These are phyloP conservation scores for Sylvia atricapilla DNA, from an alignment of 2,113 vertebrate species.

Conservation along the genomic window DNA sequence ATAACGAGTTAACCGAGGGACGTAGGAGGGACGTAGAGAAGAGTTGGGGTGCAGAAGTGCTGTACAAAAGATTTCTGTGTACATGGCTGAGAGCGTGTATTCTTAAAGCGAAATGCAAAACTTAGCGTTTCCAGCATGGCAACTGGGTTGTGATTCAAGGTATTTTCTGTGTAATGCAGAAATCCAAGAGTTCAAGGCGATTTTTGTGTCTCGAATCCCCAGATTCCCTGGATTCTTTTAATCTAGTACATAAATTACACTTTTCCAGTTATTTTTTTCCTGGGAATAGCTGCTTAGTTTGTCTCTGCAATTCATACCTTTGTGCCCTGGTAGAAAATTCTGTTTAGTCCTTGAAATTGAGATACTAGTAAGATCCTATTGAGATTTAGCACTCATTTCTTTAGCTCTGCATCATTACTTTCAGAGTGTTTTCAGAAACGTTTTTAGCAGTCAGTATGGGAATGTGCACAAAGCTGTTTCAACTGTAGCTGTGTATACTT, in stretches of 20 bases:
- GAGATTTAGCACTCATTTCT: background rate
- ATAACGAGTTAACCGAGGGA: constrained; percentile 58
- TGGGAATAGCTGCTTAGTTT: background rate
- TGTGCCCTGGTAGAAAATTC: background rate
- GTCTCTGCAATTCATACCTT: background rate
- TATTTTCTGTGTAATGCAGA: constrained; percentile 33
- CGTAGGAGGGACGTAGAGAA: constrained; percentile 58
- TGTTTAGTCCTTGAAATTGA: background rate
- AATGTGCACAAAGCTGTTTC: constrained; percentile 28
- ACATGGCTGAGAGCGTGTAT: constrained; percentile 23
- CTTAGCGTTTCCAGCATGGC: constrained; percentile 43
- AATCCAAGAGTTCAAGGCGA: background rate
- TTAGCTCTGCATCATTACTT: background rate
- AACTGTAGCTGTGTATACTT: background rate
- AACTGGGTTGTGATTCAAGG: constrained; percentile 51
- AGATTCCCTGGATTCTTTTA: background rate
- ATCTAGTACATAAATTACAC: background rate
- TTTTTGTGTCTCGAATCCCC: background rate
- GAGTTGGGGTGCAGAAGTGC: constrained; percentile 65
- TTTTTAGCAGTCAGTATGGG: constrained; percentile 1
- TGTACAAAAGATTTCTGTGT: constrained; percentile 65
- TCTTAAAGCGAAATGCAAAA: constrained; percentile 68
- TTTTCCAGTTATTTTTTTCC: background rate
- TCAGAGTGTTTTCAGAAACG: background rate
- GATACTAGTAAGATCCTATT: background rate